Evolutionary conservation across 2,797 vertebrate species (phyloP).

Genomic region (Cossypha dichroa): DNA sequence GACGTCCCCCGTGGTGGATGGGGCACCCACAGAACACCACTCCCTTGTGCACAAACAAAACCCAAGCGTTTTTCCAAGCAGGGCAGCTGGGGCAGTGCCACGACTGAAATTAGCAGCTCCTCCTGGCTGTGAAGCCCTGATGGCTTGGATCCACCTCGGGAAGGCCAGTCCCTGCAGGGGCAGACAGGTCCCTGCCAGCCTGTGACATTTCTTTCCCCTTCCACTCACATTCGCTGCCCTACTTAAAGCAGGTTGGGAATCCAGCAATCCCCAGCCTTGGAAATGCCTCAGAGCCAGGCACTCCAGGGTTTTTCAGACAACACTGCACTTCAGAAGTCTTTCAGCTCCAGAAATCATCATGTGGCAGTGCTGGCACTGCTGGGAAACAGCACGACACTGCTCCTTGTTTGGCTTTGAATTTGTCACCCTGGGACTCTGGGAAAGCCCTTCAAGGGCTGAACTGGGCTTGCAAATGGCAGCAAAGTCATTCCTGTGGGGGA

Average conservation of each 20-base stretch:
- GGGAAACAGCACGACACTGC: neutral
- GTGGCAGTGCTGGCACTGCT: neutral
- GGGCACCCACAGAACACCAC: neutral
- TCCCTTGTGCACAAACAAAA: constrained; percentile 18
- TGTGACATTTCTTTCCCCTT: neutral
- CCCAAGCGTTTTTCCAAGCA: neutral
- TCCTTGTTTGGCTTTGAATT: neutral
- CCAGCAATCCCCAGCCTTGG: neutral
- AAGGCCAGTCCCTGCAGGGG: neutral
- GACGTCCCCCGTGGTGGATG: neutral
- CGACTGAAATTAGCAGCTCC: neutral
- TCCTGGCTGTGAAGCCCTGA: neutral
- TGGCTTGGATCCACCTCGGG: neutral
- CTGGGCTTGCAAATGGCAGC: neutral
- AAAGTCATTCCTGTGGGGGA: neutral
- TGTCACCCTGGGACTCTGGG: neutral
- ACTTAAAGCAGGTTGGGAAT: neutral
- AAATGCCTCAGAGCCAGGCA: neutral
- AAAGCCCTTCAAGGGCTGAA: neutral
- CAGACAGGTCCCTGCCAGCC: neutral
- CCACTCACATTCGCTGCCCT: neutral
- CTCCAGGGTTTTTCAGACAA: neutral
- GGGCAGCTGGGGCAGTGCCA: neutral
- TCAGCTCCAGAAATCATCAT: neutral
- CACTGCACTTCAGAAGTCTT: neutral